These are phyloP conservation scores for Tichodroma muraria DNA, from an alignment of 2,113 vertebrate species.

Conservation along the genomic window DNA sequence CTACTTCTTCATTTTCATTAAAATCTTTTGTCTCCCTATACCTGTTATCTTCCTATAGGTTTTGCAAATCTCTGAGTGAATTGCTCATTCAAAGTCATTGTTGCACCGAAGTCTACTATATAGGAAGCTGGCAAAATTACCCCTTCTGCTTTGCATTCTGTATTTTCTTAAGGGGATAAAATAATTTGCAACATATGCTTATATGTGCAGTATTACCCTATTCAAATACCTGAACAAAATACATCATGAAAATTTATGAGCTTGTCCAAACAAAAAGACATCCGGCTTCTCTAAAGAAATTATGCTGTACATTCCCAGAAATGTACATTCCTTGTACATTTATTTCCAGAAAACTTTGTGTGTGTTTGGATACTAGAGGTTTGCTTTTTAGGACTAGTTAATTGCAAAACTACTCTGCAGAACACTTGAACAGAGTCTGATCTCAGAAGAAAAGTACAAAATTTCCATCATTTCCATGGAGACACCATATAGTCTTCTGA, in stretches of 20 bases:
- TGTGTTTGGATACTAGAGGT: not conserved
- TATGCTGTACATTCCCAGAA: not conserved
- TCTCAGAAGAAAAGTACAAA: not conserved
- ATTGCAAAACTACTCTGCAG: not conserved
- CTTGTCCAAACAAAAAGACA: not conserved
- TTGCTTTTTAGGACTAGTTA: not conserved
- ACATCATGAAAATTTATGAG: not conserved
- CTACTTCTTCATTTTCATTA: not conserved
- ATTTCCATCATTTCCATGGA: not conserved
- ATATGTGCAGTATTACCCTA: not conserved
- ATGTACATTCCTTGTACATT: too few relatives aligned
- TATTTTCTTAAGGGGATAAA: not conserved
- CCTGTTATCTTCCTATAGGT: not conserved
- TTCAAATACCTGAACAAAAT: not conserved
- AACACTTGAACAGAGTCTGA: not conserved
- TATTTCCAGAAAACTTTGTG: not conserved
- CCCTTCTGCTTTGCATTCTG: not conserved
- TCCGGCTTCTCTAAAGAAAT: not conserved
- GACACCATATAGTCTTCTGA: not conserved
- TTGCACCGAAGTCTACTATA: not conserved
- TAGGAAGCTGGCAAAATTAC: not conserved
- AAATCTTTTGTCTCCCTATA: not conserved
- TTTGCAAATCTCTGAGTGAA: not conserved
- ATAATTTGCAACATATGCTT: not conserved
- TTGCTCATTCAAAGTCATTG: not conserved